phyloP scores from a whole-genome alignment of 2,888 invertebrate genomes.

The Tenodera sinensis region DNA sequence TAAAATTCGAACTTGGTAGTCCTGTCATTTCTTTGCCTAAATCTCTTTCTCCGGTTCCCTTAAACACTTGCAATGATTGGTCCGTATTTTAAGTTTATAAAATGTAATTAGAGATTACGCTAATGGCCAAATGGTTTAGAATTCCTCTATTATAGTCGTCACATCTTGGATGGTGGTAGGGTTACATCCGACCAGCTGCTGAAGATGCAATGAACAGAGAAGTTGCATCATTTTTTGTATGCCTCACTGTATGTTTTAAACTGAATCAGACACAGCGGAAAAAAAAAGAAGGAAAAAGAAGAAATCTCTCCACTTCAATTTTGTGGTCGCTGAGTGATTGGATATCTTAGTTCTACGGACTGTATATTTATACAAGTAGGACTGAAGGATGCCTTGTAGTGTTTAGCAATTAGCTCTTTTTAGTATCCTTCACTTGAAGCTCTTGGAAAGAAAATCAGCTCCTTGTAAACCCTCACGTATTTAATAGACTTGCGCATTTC shows the following conservation, averaged over 20 bases:
- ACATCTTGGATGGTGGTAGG: no score
- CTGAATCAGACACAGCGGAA: neutral
- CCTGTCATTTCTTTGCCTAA: no score
- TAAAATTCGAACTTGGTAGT: no score
- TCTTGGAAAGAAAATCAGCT: neutral
- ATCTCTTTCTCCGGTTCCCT: no score
- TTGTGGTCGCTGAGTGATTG: neutral
- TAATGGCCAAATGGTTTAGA: no score
- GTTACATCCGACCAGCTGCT: no score
- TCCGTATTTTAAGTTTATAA: no score
- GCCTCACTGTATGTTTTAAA: neutral
- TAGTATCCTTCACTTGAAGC: neutral
- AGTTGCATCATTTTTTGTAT: neutral
- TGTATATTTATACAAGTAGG: neutral
- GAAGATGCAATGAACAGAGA: neutral
- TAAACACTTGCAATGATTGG: no score
- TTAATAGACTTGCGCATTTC: neutral
- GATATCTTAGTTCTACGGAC: neutral
- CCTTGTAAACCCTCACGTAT: neutral
- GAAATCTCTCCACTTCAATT: neutral
- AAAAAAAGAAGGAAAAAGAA: neutral
- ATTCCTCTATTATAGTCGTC: no score
- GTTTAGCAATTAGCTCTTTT: neutral
- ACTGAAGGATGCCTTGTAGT: neutral
- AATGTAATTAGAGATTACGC: no score